Base-by-base conservation (phyloP, 2,113 vertebrate genomes). In the Sylvietta virens region DNA sequence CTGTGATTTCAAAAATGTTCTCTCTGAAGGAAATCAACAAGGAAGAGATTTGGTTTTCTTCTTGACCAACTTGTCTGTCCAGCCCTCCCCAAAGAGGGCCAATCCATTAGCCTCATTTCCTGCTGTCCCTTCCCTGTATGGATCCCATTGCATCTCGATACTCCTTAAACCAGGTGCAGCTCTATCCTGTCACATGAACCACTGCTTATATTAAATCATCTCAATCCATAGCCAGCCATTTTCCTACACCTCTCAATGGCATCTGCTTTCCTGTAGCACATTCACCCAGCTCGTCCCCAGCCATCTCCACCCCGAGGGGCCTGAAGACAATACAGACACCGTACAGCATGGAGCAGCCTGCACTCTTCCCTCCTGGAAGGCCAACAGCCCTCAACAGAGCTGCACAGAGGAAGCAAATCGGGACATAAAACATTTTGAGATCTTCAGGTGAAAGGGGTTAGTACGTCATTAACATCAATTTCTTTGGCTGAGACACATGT, bases 401-500 rank as follows among this genome's bases (percentile, higher is more conserved):
- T 65, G 62, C 37, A 53, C 0, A 50, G 39, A 60, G 62, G 80
- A 88, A 92, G 54, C 30, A 85, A 82, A 88, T 73, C 6, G 1
- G 54, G 50, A 73, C 39, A 69, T 79, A 94, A 96, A 92, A 39
- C 54, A 66, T 86, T 90, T 47, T 60, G 44, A 94, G 47, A 78
- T 92, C 58, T 92, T 95, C 84, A 62, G 24, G 73, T 90, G 61
- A 94, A 87, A 95, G 65, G 30, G 21, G 17, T 88, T 92, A 88
- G 42, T 70, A 39, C 0, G 0, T 64, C 67, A 83, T 93, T 96
- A 95, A 78, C 44, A 70, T 83, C 21, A 66, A 15, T 90, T 90
- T 95, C 48, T 91, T 60, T 77, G 58, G 24, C 73, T 60, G 61
- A 86, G 62, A 89, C 45, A 50, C 45, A 54, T 13, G 42, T 87